Evolutionary conservation across 1,140 invertebrate genomes (phyloP).

Genomic region (Euwallacea similis): DNA sequence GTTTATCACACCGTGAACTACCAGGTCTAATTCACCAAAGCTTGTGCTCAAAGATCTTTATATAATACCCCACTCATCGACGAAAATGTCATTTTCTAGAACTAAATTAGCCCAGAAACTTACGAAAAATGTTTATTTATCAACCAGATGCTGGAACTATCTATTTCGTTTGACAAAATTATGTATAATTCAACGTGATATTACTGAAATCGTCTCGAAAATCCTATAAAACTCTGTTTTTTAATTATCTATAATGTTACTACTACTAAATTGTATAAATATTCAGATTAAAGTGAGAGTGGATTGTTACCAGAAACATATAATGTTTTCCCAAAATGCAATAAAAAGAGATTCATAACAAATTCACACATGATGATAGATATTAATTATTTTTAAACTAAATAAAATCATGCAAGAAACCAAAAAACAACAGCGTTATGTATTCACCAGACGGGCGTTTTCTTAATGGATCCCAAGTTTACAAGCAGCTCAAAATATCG

Average conservation of each 20-base stretch:
- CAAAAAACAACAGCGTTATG: no score
- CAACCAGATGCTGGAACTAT: not conserved
- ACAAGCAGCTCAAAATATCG: no score
- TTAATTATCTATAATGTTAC: no score
- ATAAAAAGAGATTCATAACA: no score
- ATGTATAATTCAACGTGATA: not conserved
- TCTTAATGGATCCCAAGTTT: no score
- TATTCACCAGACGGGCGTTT: no score
- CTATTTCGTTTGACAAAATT: not conserved
- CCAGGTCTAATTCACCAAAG: not conserved
- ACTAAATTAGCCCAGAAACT: not conserved
- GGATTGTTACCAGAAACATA: no score
- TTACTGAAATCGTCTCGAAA: not conserved
- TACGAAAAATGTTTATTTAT: constrained; percentile 1
- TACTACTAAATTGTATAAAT: constrained; percentile 4
- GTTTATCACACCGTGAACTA: not conserved
- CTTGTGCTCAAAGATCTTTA: not conserved
- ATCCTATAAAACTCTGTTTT: no score
- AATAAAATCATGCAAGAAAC: no score
- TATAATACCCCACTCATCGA: not conserved
- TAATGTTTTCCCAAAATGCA: no score
- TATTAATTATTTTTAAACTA: no score
- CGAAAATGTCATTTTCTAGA: not conserved
- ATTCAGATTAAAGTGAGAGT: constrained; percentile 13
- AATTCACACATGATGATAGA: no score